phyloP scores from a whole-genome alignment of 2,113 vertebrate genomes.

The Aptenodytes forsteri region DNA sequence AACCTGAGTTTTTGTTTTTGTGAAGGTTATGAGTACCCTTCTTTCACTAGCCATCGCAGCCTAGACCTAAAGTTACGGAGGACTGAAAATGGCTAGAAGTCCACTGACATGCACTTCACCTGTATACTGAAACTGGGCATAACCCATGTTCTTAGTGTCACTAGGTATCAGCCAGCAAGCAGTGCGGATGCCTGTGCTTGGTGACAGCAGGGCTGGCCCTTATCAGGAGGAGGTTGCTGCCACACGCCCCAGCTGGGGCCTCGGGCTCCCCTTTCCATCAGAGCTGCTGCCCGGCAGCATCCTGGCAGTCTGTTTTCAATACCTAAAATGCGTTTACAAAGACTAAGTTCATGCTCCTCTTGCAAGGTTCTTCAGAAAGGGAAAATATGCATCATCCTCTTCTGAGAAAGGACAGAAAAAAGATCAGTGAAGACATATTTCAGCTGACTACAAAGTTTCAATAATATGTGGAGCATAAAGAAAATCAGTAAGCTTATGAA shows the following conservation, averaged over 20 bases:
- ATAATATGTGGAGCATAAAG: not conserved
- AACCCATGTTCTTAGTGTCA: not conserved
- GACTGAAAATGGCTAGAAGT: not conserved
- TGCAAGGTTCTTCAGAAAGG: not conserved
- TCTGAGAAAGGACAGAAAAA: not conserved
- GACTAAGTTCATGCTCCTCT: not conserved
- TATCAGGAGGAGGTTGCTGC: not conserved
- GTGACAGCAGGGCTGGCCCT: not conserved
- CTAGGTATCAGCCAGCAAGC: not conserved
- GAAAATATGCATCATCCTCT: not conserved
- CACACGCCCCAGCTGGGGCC: accelerated
- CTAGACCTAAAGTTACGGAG: not conserved
- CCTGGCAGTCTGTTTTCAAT: not conserved
- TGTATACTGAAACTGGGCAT: not conserved
- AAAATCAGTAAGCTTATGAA: not conserved
- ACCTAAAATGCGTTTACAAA: not conserved
- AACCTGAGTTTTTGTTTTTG: not conserved
- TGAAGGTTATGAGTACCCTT: not conserved
- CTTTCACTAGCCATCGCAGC: not conserved
- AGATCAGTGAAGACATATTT: not conserved
- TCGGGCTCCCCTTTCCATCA: not conserved
- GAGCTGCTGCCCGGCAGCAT: accelerated
- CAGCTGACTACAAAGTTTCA: not conserved
- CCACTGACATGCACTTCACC: not conserved
- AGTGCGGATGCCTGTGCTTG: not conserved